phyloP scores from a whole-genome alignment of 2,113 vertebrate species.

The Erpornis zantholeuca region DNA sequence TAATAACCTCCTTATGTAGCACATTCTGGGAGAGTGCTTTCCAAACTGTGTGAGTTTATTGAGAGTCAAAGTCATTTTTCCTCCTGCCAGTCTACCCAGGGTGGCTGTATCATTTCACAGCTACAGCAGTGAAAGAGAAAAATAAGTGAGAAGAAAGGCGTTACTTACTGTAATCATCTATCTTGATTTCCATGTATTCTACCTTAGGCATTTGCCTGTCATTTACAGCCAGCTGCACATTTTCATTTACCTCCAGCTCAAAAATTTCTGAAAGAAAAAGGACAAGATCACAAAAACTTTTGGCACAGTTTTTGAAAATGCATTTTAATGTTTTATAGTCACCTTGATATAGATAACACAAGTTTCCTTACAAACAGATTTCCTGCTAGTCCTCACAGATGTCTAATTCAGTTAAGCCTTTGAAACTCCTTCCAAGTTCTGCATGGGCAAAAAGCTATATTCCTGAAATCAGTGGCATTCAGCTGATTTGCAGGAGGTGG shows the following conservation, averaged over 20 bases:
- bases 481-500: background rate
- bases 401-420: background rate
- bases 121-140: background rate
- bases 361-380: background rate
- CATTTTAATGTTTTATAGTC: background rate
- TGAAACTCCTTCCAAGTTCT: background rate
- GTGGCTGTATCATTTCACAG: constrained; percentile 10
- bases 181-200: constrained; percentile 82
- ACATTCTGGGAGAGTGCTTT: constrained; percentile 15
- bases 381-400: background rate
- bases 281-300: background rate
- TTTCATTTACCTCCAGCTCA: constrained; percentile 87
- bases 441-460: background rate
- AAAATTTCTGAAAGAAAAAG: constrained; percentile 77
- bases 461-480: background rate
- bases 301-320: background rate
- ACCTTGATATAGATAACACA: background rate
- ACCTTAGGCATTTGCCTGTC: constrained; percentile 90
- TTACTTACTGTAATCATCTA: constrained; percentile 89
- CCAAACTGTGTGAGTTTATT: constrained; percentile 20
- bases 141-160: background rate
- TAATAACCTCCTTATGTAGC: background rate
- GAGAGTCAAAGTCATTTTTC: constrained; percentile 6
- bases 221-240: constrained; percentile 76
- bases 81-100: background rate